These are phyloP conservation scores for Potamarius usumacintae DNA, from an alignment of 2,113 vertebrate genomes.

Conservation along the genomic window DNA sequence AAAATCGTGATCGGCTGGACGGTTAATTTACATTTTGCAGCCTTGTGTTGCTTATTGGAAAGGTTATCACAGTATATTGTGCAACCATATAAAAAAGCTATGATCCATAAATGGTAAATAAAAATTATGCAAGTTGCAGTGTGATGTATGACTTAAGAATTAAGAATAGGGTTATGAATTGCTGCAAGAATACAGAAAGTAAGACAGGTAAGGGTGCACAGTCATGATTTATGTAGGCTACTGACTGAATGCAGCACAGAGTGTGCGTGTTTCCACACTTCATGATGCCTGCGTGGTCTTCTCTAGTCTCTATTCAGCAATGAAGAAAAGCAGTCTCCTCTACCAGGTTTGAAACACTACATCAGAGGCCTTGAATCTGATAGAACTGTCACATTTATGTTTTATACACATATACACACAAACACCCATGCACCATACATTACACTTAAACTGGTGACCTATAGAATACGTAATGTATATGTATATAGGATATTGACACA, in stretches of 20 bases:
- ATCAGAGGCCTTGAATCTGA: not conserved
- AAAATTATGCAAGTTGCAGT: not conserved
- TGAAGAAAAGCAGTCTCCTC: not conserved
- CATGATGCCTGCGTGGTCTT: not conserved
- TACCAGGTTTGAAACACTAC: not conserved
- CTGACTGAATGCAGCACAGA: slow-evolving; percentile 9
- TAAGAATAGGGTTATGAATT: not conserved
- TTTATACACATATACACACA: not conserved
- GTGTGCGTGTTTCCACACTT: slow-evolving; percentile 7
- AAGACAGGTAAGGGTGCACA: not conserved
- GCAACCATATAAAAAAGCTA: not conserved
- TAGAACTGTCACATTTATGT: not conserved
- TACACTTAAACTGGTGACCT: not conserved
- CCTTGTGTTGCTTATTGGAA: not conserved
- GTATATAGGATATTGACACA: not conserved
- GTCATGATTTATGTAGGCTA: not conserved
- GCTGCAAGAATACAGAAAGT: not conserved
- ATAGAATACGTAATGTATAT: not conserved
- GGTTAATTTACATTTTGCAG: slow-evolving; percentile 17
- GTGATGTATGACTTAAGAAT: slow-evolving; percentile 8
- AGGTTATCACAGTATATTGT: not conserved
- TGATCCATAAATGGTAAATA: not conserved
- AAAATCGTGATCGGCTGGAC: not conserved
- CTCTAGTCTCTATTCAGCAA: not conserved
- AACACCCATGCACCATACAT: not conserved